Evolutionary conservation across 2,888 invertebrate genomes (phyloP).

Genomic region (Heliconius hortense): DNA sequence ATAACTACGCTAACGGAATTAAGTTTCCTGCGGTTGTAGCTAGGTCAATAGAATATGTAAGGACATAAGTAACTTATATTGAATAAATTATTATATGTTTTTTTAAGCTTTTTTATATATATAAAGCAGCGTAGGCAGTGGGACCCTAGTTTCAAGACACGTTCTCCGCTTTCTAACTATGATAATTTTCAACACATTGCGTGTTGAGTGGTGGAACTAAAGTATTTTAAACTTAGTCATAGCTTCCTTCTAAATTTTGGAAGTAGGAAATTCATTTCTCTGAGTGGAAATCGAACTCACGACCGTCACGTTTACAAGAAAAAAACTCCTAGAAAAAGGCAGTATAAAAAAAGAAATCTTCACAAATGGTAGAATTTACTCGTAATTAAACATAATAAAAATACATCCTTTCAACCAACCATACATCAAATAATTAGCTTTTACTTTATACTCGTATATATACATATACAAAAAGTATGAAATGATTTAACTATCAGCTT

Average conservation of each 20-base stretch:
- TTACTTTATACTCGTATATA: slow-evolving; percentile 9
- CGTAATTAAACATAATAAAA: background rate
- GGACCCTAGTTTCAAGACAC: no score
- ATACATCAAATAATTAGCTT: slow-evolving; percentile 22
- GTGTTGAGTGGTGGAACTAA: no score
- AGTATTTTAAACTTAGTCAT: no score
- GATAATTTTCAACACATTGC: no score
- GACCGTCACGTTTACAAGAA: no score
- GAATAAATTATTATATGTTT: slow-evolving; percentile 3
- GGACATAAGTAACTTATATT: slow-evolving; percentile 27
- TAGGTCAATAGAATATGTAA: slow-evolving; percentile 43
- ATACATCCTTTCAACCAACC: background rate
- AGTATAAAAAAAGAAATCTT: background rate
- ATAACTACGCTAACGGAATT: slow-evolving; percentile 33
- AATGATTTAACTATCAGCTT: background rate
- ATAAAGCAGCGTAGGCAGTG: background rate
- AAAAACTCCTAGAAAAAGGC: no score
- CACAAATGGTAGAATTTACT: background rate
- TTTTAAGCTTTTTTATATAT: background rate
- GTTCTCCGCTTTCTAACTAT: no score
- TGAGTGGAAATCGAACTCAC: no score
- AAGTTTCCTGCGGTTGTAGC: slow-evolving; percentile 38
- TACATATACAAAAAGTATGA: slow-evolving; percentile 12
- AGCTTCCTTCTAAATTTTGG: no score
- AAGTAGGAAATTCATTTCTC: no score